These are phyloP conservation scores for Catagonus wagneri DNA, from an alignment of 2,113 vertebrate genomes.

Conservation along the genomic window DNA sequence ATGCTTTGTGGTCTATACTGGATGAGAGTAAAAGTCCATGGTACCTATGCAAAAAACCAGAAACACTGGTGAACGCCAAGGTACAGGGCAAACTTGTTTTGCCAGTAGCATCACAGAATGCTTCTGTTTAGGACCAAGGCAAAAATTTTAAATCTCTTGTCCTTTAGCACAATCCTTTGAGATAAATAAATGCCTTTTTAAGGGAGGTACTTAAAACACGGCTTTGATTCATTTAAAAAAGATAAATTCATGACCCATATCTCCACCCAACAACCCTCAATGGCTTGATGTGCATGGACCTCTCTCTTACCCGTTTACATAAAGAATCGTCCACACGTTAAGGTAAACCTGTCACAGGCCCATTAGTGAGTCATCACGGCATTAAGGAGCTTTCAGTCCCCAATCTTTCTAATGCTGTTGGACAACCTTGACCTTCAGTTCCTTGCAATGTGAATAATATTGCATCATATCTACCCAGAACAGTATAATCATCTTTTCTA, in stretches of 20 bases:
- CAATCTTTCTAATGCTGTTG: constrained; percentile 85
- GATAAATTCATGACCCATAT: constrained; percentile 43
- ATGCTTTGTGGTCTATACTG: background rate
- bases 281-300: constrained; percentile 1
- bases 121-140: background rate
- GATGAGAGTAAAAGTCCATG: background rate
- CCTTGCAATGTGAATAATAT: constrained; percentile 88
- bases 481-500: constrained; percentile 91
- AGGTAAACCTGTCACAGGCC: constrained; percentile 66
- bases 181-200: constrained; percentile 23
- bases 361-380: constrained; percentile 83
- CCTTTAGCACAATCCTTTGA: background rate
- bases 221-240: constrained; percentile 64
- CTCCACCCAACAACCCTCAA: background rate
- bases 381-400: constrained; percentile 85
- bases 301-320: constrained; percentile 18
- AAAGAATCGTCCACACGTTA: constrained; percentile 78
- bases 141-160: background rate
- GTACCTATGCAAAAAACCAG: background rate
- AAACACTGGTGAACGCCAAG: background rate
- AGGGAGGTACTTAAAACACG: background rate
- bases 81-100: background rate
- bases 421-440: constrained; percentile 91
- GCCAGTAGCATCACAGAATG: background rate
- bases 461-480: constrained; percentile 89